Conservation (phyloP, 2,797 vertebrate species). For the Microctenopoma lineatum region DNA sequence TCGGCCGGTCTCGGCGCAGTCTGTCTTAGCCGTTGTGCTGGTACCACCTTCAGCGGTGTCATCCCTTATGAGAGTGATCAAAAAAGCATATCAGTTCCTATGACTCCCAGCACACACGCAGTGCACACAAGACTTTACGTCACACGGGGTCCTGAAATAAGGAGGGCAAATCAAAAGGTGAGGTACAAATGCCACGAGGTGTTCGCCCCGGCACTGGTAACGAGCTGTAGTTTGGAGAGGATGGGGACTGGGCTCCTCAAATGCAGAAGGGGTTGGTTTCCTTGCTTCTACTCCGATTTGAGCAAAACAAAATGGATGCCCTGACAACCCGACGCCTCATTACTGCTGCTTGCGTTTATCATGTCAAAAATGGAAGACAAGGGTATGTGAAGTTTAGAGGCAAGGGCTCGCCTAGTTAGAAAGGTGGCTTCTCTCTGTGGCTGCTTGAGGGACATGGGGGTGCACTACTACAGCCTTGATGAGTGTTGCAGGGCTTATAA, state of each 20-base stretch:
- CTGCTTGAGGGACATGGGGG: conserved; percentile 79
- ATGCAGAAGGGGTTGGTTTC: conserved; percentile 40
- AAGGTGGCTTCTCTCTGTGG: conserved; percentile 73
- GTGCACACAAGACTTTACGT: not conserved
- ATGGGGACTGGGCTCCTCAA: conserved; percentile 22
- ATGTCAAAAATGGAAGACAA: conserved; percentile 76
- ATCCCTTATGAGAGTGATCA: conserved; percentile 19
- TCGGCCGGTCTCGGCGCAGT: conserved; percentile 48
- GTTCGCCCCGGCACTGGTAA: conserved; percentile 19
- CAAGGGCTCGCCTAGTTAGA: conserved; percentile 75
- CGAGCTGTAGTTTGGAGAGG: not conserved
- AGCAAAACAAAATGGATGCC: conserved; percentile 78
- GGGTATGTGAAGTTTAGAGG: conserved; percentile 76
- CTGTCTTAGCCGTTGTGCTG: conserved; percentile 41
- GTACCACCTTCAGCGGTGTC: conserved; percentile 34
- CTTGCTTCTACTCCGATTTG: conserved; percentile 55
- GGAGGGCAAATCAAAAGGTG: conserved; percentile 19
- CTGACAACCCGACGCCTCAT: conserved; percentile 75
- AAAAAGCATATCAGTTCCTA: conserved; percentile 2
- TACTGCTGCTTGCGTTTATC: conserved; percentile 76
- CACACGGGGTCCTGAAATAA: conserved; percentile 22
- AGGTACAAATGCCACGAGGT: not conserved
- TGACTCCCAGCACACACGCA: not conserved
- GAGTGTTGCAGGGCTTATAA: conserved; percentile 81
- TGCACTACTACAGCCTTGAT: conserved; percentile 77